These are phyloP conservation scores for Drosophila lutescens DNA, from an alignment of 2,888 invertebrate genomes.

Conservation along the genomic window DNA sequence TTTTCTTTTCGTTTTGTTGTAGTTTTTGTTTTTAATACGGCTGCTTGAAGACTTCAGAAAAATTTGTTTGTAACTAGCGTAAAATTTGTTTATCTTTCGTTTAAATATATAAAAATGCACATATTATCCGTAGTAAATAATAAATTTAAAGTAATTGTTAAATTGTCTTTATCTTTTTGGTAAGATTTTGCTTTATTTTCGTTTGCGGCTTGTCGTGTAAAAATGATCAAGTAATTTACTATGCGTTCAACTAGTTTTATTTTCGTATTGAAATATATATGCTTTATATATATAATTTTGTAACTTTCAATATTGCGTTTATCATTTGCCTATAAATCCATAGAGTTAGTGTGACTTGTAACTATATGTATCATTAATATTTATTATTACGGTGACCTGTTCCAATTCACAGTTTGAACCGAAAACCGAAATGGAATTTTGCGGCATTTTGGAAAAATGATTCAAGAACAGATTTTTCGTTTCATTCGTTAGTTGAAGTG, in stretches of 20 bases:
- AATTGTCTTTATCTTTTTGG: conserved; percentile 30
- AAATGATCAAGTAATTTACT: conserved; percentile 55
- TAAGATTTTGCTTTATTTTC: conserved; percentile 29
- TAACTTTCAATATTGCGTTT: conserved; percentile 63
- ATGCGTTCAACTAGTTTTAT: conserved; percentile 55
- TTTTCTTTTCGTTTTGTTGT: conserved; percentile 12
- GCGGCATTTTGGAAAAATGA: conserved; percentile 37
- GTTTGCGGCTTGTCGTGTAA: conserved; percentile 37
- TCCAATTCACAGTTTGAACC: conserved; percentile 24
- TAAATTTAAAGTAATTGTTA: conserved; percentile 49
- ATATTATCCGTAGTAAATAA: conserved; percentile 46
- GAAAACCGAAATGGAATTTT: conserved; percentile 39
- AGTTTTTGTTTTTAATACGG: conserved; percentile 23
- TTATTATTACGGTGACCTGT: conserved; percentile 23
- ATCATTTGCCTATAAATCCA: conserved; percentile 59
- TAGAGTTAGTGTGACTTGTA: conserved; percentile 47
- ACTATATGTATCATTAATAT: conserved; percentile 43
- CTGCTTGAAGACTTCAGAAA: conserved; percentile 57
- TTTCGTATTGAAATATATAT: conserved; percentile 52
- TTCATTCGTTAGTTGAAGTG: conserved; percentile 43
- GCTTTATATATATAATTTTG: conserved; percentile 43
- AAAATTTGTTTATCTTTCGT: conserved; percentile 43
- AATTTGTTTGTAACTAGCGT: conserved; percentile 54
- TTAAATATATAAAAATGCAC: conserved; percentile 53
- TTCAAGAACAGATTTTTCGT: conserved; percentile 25